These are phyloP conservation scores for Bufo gargarizans DNA, from an alignment of 2,113 vertebrate genomes.

Conservation along the genomic window DNA sequence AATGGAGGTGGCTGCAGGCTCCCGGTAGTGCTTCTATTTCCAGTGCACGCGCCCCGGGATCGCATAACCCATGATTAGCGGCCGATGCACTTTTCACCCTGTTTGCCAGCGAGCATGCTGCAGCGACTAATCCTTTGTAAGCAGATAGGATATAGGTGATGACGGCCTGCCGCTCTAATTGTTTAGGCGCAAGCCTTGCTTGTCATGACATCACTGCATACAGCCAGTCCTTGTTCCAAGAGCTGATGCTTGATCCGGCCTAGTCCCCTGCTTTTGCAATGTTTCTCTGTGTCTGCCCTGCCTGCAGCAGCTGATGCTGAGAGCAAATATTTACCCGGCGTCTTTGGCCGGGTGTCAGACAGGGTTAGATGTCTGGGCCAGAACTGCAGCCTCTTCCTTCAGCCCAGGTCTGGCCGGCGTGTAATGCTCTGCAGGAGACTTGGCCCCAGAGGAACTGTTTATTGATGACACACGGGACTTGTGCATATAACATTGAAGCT, in stretches of 20 bases:
- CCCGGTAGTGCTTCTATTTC: too few species aligned
- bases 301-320: background rate
- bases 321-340: slow-evolving; percentile 5
- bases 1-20: too few species aligned
- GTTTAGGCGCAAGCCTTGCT: background rate
- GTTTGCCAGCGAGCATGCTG: background rate
- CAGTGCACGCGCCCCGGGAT: background rate
- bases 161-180: background rate
- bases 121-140: background rate
- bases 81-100: background rate
- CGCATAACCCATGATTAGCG: background rate
- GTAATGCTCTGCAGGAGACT: background rate
- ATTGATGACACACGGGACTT: too few species aligned
- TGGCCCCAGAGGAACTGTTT: background rate
- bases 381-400: background rate
- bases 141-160: background rate
- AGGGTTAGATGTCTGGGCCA: background rate
- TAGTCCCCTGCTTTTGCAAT: background rate
- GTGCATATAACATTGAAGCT: background rate
- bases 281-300: background rate
- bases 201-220: background rate
- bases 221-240: background rate
- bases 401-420: background rate
- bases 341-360: background rate
- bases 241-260: background rate